A percentile compares a stretch with the other conserved stretches of the same genome.
Conservation (phyloP, 2,797 vertebrate genomes). For the Liparis tanakae region DNA sequence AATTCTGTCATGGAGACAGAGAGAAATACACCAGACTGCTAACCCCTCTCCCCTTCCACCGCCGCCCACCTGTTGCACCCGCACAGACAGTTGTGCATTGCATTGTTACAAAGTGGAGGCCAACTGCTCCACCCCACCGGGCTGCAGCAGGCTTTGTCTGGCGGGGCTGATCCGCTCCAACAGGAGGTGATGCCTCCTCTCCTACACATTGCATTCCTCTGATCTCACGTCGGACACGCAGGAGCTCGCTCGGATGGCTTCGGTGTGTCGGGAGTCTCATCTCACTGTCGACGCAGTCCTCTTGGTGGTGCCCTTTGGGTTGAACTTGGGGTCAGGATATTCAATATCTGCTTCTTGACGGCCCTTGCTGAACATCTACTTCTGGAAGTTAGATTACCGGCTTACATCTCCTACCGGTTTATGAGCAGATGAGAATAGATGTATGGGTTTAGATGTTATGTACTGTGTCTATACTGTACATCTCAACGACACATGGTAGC, state of each 20-base stretch:
- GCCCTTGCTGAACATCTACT: conserved; percentile 24
- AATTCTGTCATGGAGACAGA: conserved; percentile 78
- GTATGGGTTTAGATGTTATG: background rate
- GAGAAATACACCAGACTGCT: conserved; percentile 64
- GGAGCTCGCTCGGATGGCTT: conserved; percentile 47
- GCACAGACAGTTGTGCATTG: conserved; percentile 77
- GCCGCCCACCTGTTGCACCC: conserved; percentile 78
- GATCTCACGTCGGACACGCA: conserved; percentile 60
- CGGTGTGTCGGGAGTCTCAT: conserved; percentile 33
- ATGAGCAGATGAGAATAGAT: conserved; percentile 6
- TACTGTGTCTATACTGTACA: background rate
- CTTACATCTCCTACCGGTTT: background rate
- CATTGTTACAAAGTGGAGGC: conserved; percentile 73
- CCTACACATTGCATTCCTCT: conserved; percentile 66
- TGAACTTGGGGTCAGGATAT: conserved; percentile 42
- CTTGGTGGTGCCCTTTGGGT: conserved; percentile 22
- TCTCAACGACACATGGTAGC: background rate
- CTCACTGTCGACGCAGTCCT: conserved; percentile 38
- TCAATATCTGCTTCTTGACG: conserved; percentile 32
- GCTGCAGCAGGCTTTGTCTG: conserved; percentile 60
- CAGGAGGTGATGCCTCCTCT: conserved; percentile 69
- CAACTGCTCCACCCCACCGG: conserved; percentile 53
- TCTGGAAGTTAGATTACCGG: conserved; percentile 9
- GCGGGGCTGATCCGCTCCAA: conserved; percentile 58
- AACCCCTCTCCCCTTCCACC: conserved; percentile 45